Conservation (phyloP, 2,113 vertebrate species). For the Macrotis lagotis region DNA sequence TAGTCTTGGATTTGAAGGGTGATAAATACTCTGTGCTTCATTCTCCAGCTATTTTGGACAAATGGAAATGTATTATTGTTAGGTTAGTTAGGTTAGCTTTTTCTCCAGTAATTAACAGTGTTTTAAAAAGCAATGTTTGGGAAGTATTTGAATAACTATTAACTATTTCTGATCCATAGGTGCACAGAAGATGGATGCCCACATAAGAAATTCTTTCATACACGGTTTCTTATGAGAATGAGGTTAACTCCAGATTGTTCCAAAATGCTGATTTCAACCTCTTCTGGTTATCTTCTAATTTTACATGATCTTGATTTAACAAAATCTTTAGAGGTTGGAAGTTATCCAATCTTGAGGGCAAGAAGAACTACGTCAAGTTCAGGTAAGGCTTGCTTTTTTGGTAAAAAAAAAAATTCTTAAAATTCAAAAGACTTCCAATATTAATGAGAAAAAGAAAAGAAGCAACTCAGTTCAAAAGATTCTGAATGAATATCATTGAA, state of each 20-base stretch:
- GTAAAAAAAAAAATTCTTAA: constrained; percentile 17
- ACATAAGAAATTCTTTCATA: constrained; percentile 99
- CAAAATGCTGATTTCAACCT: constrained; percentile 99
- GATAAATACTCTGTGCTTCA: background rate
- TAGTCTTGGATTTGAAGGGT: background rate
- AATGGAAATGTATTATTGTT: background rate
- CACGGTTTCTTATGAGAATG: constrained; percentile 98
- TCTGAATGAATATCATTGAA: background rate
- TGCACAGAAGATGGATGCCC: constrained; percentile 98
- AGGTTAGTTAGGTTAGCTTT: background rate
- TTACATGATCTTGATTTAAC: constrained; percentile 98
- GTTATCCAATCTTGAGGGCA: constrained; percentile 95
- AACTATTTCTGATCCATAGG: constrained; percentile 78
- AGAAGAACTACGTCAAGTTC: constrained; percentile 92
- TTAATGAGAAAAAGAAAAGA: constrained; percentile 31
- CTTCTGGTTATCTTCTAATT: constrained; percentile 98
- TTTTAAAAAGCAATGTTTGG: background rate
- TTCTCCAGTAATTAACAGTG: background rate
- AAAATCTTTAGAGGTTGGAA: constrained; percentile 97
- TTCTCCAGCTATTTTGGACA: background rate
- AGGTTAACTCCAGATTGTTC: constrained; percentile 98
- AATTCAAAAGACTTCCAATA: constrained; percentile 21
- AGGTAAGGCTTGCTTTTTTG: constrained; percentile 82
- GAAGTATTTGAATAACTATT: background rate
- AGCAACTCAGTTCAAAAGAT: too few species aligned